Percentiles rank a stretch among this genome's conserved stretches.
Evolutionary conservation across 92 coral and sea anemone genomes (phyloP).

Genomic region (Siderastrea siderea): DNA sequence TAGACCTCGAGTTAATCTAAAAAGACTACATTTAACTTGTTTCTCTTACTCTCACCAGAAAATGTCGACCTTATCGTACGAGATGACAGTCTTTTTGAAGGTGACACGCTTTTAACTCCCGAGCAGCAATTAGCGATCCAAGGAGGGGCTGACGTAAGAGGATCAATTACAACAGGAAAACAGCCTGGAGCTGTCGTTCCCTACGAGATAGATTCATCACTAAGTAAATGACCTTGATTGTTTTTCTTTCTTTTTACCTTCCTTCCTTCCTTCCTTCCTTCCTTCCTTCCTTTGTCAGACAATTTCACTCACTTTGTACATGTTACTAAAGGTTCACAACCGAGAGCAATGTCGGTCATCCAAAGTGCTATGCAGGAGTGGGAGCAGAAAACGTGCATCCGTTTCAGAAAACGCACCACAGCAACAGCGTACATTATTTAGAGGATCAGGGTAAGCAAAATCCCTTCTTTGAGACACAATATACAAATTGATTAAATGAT

Average conservation of each 20-base stretch:
- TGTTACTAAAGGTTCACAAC: neutral
- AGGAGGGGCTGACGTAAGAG: constrained; percentile 11
- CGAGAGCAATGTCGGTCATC: constrained; percentile 8
- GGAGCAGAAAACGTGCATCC: constrained; percentile 12
- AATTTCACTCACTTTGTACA: neutral
- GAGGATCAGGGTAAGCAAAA: constrained; percentile 25
- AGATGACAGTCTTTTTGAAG: constrained; percentile 12
- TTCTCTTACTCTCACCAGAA: neutral
- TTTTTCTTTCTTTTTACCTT: neutral
- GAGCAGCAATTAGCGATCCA: neutral
- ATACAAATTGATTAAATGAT: too few species aligned
- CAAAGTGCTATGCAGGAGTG: constrained; percentile 17
- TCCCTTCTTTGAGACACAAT: too few species aligned
- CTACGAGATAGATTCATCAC: constrained; percentile 15
- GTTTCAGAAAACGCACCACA: constrained; percentile 7
- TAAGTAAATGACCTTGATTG: neutral
- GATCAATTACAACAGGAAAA: constrained; percentile 12
- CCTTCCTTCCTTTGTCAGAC: too few species aligned
- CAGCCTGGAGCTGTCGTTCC: constrained; percentile 10
- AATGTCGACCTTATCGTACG: neutral
- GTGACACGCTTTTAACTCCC: constrained; percentile 5
- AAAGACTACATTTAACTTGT: too few species aligned
- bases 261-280: too few species aligned
- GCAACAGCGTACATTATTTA: constrained; percentile 17
- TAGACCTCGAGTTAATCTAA: too few species aligned